phyloP scores from a whole-genome alignment of 2,888 invertebrate species.

The Drymonia ruficornis region DNA sequence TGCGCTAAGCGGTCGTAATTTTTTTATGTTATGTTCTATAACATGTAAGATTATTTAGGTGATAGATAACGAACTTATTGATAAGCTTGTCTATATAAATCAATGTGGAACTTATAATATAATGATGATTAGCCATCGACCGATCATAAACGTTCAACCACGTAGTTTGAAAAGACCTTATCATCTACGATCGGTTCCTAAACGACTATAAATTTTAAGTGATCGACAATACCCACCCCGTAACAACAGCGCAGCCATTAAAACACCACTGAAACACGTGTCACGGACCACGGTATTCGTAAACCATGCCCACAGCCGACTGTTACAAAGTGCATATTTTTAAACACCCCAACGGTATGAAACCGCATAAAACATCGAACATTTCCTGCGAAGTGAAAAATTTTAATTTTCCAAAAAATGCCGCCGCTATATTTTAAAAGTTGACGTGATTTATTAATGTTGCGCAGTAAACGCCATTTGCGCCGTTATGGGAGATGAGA shows the following conservation, averaged over 20 bases:
- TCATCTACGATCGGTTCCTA: too few species aligned
- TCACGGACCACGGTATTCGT: conserved; percentile 32
- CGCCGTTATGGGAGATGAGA: conserved; percentile 60
- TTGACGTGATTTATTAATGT: conserved; percentile 74
- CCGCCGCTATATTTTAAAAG: conserved; percentile 70
- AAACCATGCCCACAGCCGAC: conserved; percentile 34
- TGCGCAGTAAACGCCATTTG: conserved; percentile 66
- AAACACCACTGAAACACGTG: conserved; percentile 26
- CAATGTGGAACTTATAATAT: too few species aligned
- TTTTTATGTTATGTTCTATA: too few species aligned
- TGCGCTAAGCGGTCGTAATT: too few species aligned
- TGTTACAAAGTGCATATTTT: conserved; percentile 60
- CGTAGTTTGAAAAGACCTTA: too few species aligned
- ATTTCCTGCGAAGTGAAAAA: conserved; percentile 67
- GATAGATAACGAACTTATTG: too few species aligned
- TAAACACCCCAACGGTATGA: conserved; percentile 57
- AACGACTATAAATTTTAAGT: not conserved
- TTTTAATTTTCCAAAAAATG: conserved; percentile 69
- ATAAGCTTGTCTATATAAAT: too few species aligned
- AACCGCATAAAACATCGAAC: conserved; percentile 71
- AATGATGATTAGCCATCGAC: too few species aligned
- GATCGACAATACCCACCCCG: not conserved
- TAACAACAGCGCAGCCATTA: not conserved
- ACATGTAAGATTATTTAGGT: too few species aligned
- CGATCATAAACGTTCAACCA: too few species aligned